Conservation (phyloP, 2,888 invertebrate genomes). For the Ectemnius cavifrons region DNA sequence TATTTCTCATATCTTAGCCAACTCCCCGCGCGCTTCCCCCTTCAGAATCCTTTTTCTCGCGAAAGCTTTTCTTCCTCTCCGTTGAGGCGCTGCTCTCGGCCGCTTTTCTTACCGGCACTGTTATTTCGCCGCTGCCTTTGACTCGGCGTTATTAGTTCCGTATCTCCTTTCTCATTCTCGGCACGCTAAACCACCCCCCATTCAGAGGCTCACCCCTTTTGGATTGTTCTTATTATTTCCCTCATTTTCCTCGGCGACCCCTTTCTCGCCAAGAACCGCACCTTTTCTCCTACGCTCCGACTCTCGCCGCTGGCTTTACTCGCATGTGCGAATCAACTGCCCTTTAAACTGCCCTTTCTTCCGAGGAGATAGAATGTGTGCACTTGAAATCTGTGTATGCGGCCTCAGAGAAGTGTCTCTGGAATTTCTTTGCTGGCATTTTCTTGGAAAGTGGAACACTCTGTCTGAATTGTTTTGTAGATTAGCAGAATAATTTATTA, state of each 20-base stretch:
- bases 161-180: slow-evolving; percentile 11
- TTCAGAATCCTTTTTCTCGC: not conserved
- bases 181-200: slow-evolving; percentile 13
- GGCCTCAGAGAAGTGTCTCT: no score
- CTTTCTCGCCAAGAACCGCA: not conserved
- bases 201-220: slow-evolving; percentile 18
- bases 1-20: slow-evolving; percentile 1
- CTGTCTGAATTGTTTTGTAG: not conserved
- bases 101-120: not conserved
- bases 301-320: no score
- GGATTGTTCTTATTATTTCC: not conserved
- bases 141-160: not conserved
- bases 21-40: not conserved
- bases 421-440: no score
- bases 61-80: no score
- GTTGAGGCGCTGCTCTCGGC: no score
- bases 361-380: no score
- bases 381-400: no score
- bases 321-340: no score
- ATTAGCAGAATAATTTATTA: not conserved
- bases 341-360: no score
- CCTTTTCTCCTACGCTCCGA: no score
- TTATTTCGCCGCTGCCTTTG: slow-evolving; percentile 13
- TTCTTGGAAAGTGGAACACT: slow-evolving; percentile 8
- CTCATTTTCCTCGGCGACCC: slow-evolving; percentile 1